phyloP scores from a whole-genome alignment of 2,113 vertebrate species.

The Grammomys dolichurus region DNA sequence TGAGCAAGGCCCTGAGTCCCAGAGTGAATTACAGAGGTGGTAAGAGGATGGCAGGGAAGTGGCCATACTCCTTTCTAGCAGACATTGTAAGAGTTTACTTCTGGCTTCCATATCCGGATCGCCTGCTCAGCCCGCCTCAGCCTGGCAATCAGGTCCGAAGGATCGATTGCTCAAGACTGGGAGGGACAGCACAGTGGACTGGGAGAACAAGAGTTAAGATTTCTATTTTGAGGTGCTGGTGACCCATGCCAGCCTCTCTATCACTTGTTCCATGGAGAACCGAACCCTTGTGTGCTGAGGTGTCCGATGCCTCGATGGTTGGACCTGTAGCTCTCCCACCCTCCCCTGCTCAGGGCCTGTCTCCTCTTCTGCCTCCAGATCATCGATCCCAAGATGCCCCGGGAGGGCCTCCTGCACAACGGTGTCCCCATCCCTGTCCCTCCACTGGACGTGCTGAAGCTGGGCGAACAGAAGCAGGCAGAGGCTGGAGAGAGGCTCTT shows the following conservation, averaged over 20 bases:
- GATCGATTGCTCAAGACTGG: background rate
- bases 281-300: background rate
- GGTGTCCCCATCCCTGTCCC: conserved; percentile 98
- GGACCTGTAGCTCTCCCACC: background rate
- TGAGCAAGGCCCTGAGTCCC: background rate
- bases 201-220: background rate
- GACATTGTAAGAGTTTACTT: background rate
- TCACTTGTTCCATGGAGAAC: background rate
- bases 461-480: conserved; percentile 95
- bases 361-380: conserved; percentile 88
- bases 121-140: background rate
- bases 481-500: conserved; percentile 95
- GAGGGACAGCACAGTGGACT: background rate
- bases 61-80: background rate
- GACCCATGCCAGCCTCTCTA: background rate
- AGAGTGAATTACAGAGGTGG: background rate
- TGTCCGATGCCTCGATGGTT: background rate
- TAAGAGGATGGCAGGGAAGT: background rate
- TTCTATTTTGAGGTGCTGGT: background rate
- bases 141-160: background rate
- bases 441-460: conserved; percentile 93
- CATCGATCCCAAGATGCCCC: conserved; percentile 97
- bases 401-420: conserved; percentile 97
- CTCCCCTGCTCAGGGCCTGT: background rate
- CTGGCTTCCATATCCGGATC: background rate